phyloP scores from a whole-genome alignment of 2,888 invertebrate species.

The Coenonympha arcania region DNA sequence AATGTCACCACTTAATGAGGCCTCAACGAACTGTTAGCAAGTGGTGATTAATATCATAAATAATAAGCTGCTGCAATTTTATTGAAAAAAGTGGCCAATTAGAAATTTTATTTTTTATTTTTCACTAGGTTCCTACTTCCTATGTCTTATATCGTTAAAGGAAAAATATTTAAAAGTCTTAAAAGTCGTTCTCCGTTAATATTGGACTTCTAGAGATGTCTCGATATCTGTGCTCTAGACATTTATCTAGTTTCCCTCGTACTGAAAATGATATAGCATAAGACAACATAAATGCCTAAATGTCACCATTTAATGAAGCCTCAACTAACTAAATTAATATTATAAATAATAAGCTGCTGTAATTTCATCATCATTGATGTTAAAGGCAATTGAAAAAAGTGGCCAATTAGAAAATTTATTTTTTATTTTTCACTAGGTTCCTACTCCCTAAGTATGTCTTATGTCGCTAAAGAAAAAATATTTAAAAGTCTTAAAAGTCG shows the following conservation, averaged over 20 bases:
- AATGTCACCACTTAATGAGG: slow-evolving; percentile 13
- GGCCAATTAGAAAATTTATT: background rate
- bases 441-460: no score
- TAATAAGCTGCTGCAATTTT: slow-evolving; percentile 13
- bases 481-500: no score
- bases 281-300: slow-evolving; percentile 25
- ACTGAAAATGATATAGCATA: slow-evolving; percentile 15
- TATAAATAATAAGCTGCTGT: slow-evolving; percentile 15
- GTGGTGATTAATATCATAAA: slow-evolving; percentile 11
- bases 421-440: no score
- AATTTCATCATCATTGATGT: no score
- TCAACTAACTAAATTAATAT: slow-evolving; percentile 8
- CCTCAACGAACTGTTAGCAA: slow-evolving; percentile 7
- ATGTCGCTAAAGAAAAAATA: no score
- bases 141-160: no score
- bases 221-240: no score
- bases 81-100: background rate
- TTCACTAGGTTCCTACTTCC: no score
- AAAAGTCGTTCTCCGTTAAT: no score
- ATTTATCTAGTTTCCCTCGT: slow-evolving; percentile 12
- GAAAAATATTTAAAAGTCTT: no score
- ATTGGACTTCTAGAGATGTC: no score
- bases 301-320: slow-evolving; percentile 9
- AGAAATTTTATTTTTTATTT: background rate
- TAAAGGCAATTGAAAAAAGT: background rate